Base-by-base conservation (phyloP, 2,113 vertebrate species). In the Psilopogon haemacephalus region DNA sequence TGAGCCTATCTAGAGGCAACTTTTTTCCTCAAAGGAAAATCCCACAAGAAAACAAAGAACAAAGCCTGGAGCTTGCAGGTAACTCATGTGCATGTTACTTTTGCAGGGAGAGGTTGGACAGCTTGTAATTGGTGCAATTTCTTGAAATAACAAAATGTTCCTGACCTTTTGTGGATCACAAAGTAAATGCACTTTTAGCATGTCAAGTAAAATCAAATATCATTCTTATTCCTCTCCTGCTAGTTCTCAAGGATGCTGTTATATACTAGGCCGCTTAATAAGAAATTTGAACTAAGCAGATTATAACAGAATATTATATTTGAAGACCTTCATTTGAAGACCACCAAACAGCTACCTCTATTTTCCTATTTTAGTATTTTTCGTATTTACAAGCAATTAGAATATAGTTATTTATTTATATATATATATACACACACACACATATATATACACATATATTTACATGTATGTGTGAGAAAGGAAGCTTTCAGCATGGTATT, bases 101-200 rank as follows among this genome's bases (percentile, higher is more conserved):
- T 83, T 93, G 35, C 70, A 86, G 67, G 62, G 44, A 62, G 73
- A 76, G 69, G 59, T 81, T 95, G 48, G 8, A 75, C 27, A 74
- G 72, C 82, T 95, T 95, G 77, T 90, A 96, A 91, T 70, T 94
- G 93, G 95, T 96, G 91, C 54, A 95, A 89, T 96, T 97, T 93
- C 74, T 94, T 91, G 55, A 72, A 96, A 77, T 95, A 95, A 90
- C 71, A 96, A 84, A 96, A 86, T 92, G 84, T 94, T 91, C 71
- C 64, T 93, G 80, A 94, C 71, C 76, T 95, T 95, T 78, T 94
- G 37, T 76, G 93, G 86, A 78, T 90, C 84, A 89, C 84, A 93
- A 89, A 96, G 76, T 72, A 95, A 91, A 94, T 90, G 77, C 90
- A 85, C 62, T 95, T 96, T 85, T 84, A 90, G 62, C 84, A 87